Evolutionary conservation across 2,113 vertebrate species (phyloP), one percentile per base, ranked within the genome.

Genomic region (Agelaius tricolor): DNA sequence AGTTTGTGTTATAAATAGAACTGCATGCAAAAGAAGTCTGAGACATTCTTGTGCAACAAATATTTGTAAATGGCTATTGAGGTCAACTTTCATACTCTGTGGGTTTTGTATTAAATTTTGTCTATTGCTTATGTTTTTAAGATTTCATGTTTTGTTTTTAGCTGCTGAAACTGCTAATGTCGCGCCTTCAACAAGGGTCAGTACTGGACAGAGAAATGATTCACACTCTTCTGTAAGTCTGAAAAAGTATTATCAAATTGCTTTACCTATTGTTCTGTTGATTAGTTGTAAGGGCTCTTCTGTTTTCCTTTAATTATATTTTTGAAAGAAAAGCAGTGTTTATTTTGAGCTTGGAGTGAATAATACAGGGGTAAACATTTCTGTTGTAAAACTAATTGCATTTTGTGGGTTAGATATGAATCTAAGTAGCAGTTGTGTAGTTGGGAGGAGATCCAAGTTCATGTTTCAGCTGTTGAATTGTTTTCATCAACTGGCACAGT

Each of bases 211-310:
- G 76, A 66, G 86, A 39, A 97, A 96, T 82, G 96, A 97, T 79
- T 67, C 93, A 21, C 96, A 93, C 1, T 97, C 94, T n/a, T 93
- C 97, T 94, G 98, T 98, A 98, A 98, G 98, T 98, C 69, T 58
- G 66, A 77, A 77, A 66, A 83, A 94, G 27, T 94, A n/a, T 58
- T 51, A 65, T 66, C 31, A 47, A 80, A 61, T 51, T 66, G n/a
- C 61, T 93, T 15, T 66, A 28, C 71, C 23, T 80, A 2, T 89
- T 92, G 49, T 77, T 78, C 65, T 81, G 43, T 72, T 92, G 63
- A 67, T 93, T 74, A 93, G 59, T 84, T 89, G 23, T 35, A 43
- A 92, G 65, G 52, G 57, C 41, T 81, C 11, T 88, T 83, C 59
- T 84, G 73, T 81, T 84, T 75, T 87, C 49, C 44, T 75, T 72